phyloP scores from a whole-genome alignment of 2,797 vertebrate species.

The Ciconia nigra region DNA sequence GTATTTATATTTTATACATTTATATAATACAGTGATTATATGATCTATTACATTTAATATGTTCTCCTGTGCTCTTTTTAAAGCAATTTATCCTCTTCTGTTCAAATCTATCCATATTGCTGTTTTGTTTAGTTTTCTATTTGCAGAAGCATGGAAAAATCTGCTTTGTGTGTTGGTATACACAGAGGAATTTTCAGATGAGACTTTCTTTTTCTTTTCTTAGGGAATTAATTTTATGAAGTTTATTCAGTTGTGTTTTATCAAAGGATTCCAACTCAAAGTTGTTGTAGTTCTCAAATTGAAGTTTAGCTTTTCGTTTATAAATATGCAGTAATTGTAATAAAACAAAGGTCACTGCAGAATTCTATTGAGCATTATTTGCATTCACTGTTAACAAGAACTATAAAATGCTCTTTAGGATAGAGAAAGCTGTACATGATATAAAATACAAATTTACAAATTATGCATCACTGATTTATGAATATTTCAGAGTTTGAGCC shows the following conservation, averaged over 20 bases:
- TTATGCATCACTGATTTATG: constrained; percentile 13
- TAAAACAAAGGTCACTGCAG: constrained; percentile 65
- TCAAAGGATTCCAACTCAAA: constrained; percentile 64
- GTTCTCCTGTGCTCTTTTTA: background rate
- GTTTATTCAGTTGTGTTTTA: constrained; percentile 64
- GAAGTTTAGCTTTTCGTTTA: constrained; percentile 49
- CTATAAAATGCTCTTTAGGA: constrained; percentile 46
- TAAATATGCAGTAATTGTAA: constrained; percentile 62
- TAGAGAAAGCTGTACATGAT: constrained; percentile 27
- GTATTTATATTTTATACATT: background rate
- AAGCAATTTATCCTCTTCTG: background rate
- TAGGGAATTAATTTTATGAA: constrained; percentile 63
- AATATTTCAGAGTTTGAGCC: constrained; percentile 31
- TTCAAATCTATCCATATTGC: constrained; percentile 16
- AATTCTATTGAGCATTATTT: constrained; percentile 63
- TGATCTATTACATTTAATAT: background rate
- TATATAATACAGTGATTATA: background rate
- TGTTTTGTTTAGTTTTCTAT: constrained; percentile 41
- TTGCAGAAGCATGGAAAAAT: constrained; percentile 23
- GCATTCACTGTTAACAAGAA: constrained; percentile 63
- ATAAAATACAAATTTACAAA: constrained; percentile 53
- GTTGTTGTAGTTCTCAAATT: constrained; percentile 52
- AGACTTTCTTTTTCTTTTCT: constrained; percentile 42
- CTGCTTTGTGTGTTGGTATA: constrained; percentile 30
- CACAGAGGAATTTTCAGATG: constrained; percentile 51